phyloP scores from a whole-genome alignment of 2,113 vertebrate species.

The Xiphophorus maculatus region DNA sequence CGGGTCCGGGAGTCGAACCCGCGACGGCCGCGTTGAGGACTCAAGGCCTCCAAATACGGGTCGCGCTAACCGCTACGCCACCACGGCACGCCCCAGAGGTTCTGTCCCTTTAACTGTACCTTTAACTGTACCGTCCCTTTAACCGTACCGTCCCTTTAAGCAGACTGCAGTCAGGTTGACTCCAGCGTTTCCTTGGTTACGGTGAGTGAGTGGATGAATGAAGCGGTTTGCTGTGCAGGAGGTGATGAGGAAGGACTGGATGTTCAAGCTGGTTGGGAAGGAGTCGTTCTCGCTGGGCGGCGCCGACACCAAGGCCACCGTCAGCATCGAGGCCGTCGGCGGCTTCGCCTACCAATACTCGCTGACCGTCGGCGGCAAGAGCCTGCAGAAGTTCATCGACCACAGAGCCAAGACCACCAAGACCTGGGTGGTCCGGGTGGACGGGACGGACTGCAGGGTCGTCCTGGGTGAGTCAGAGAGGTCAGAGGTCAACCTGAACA shows the following conservation, averaged over 20 bases:
- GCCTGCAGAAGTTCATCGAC: constrained; percentile 89
- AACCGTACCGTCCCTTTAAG: too few relatives aligned
- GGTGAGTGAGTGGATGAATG: neutral
- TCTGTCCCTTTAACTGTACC: too few relatives aligned
- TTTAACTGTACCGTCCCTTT: too few relatives aligned
- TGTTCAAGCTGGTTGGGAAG: constrained; percentile 97
- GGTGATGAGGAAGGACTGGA: constrained; percentile 91
- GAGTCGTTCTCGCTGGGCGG: constrained; percentile 89
- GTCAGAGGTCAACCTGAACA: neutral
- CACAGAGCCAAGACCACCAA: constrained; percentile 87
- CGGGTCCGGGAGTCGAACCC: too few relatives aligned
- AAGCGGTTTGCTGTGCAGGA: constrained; percentile 77
- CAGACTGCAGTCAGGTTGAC: too few relatives aligned
- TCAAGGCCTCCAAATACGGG: too few relatives aligned
- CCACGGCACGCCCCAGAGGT: too few relatives aligned
- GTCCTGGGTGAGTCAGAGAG: constrained; percentile 87
- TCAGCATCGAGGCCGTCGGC: constrained; percentile 89
- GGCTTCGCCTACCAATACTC: constrained; percentile 94
- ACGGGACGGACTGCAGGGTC: constrained; percentile 85
- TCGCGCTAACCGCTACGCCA: too few relatives aligned
- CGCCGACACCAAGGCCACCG: constrained; percentile 85
- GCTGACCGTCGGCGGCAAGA: constrained; percentile 90
- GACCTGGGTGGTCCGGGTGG: constrained; percentile 88
- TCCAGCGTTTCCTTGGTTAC: too few relatives aligned
- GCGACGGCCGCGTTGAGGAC: too few relatives aligned